These are phyloP conservation scores for Petrolisthes cinctipes DNA, from an alignment of 2,888 invertebrate species.

Conservation along the genomic window DNA sequence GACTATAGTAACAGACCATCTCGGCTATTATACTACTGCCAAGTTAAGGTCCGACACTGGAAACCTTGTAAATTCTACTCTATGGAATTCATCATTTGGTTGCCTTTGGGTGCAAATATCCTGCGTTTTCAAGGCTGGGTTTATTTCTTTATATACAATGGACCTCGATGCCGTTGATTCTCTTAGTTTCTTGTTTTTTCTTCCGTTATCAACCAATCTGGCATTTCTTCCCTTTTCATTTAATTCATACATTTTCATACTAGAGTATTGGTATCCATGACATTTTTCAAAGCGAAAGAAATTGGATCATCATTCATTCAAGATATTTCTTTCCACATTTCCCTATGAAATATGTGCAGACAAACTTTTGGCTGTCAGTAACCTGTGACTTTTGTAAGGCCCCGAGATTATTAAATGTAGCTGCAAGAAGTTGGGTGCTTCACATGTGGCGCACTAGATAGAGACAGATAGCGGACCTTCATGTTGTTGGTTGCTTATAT, in stretches of 20 bases:
- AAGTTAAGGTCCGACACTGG: background rate
- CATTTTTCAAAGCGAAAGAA: background rate
- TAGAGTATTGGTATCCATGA: too few species aligned
- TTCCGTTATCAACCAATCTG: background rate
- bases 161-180: background rate
- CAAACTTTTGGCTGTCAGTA: too few species aligned
- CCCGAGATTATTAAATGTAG: too few species aligned
- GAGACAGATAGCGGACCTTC: too few species aligned
- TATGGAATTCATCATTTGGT: background rate
- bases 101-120: background rate
- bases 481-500: too few species aligned
- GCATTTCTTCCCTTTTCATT: background rate
- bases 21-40: background rate
- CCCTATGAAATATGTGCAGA: too few species aligned
- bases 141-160: background rate
- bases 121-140: background rate
- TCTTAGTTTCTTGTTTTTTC: background rate
- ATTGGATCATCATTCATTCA: background rate
- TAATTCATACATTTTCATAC: background rate
- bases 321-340: too few species aligned
- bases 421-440: too few species aligned
- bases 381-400: too few species aligned
- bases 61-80: conserved; percentile 4
- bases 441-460: too few species aligned
- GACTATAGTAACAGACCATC: background rate